Base-by-base conservation (phyloP, 2,113 vertebrate genomes). In the Sceloporus undulatus region DNA sequence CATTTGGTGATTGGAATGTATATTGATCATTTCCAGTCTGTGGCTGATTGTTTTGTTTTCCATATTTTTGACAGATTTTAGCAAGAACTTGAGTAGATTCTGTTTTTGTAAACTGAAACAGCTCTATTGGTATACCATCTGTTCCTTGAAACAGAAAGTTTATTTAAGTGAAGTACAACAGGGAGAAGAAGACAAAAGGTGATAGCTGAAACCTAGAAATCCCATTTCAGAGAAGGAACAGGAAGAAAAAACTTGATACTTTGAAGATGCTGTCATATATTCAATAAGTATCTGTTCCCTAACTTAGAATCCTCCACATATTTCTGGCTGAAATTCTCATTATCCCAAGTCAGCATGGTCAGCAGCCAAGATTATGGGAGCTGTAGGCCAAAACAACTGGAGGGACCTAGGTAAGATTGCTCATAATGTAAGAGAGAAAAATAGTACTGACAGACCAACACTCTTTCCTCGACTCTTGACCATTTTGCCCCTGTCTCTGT, bases 341-440 rank as follows among this genome's bases (percentile, higher is more conserved):
- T 18, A 76, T 38, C 2, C 19, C 74, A 38, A 76, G 38, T 8
- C 38, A 42, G 7, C 2, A 76, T 42, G 38, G 18, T 18, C 38
- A 42, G 18, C 19, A 18, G 18, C 16, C 38, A 13, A 21, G 38
- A 75, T 75, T 40, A 75, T 40, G 34, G 34, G n/a, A 40, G 4
- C 16, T 75, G 34, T 42, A 42, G 40, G 38, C 74, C 38, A 42
- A 76, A 75, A 40, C 19, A 21, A 42, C 21, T 21, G 38, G 74
- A 76, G 18, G 38, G 18, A 76, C 3, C 2, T 19, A 42, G 38
- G 74, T 42, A 75, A 75, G 34, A 4, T 19, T 21, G 34, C 2
- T 27, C 0, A 34, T 74, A n/a, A 13, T 29, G 0, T 2, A 0
- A 19, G n/a, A 76, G 82, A 87, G 16, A 0, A 4, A 48, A 75